Base-by-base conservation (phyloP, 1,140 invertebrate genomes). In the Marisa cornuarietis region DNA sequence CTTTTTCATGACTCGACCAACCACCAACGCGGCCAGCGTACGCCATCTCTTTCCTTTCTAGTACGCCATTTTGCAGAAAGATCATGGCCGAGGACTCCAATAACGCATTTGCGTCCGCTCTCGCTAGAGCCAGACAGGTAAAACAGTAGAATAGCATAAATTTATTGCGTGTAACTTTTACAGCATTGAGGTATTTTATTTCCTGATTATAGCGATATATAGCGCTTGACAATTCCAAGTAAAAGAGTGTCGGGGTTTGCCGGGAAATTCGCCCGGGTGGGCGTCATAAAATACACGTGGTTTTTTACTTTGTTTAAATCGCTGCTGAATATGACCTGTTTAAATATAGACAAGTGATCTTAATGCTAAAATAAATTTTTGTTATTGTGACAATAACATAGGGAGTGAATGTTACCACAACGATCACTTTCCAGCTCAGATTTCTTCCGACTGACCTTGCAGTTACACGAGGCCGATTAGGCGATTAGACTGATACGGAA, bases 71-170 rank as follows among this genome's bases (percentile, higher is more conserved):
- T 84, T 86, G 79, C 71, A 66, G 61, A 80, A 76, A 73, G 82
- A 85, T 80, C 82, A 87, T 87, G 85, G 85, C 85, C 81, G 82
- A 85, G 76, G 77, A 79, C 62, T 80, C 81, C 79, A 83, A 81
- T 83, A 84, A 85, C 81, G 87, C 88, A 76, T 90, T 90, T 85
- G 87, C 88, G 82, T 88, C 88, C 83, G 88, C 88, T 82, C 86
- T 90, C 80, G 88, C 88, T 80, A 83, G 88, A 80, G 88, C 88
- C 79, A 87, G 85, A 90, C 88, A 90, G 88, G 88, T 89, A 77
- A 22, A 87, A 73, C 20, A 74, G 24, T 71, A 20, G 68, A 26
- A 69, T 52, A 78, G 54, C 22, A 72, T 51, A 49, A 80, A 20
- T 26, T 31, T 14, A 22, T 22, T 26, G 42, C 54, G 24, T 31